Percentiles rank a stretch among this genome's conserved stretches.
Conservation (phyloP, 1,140 invertebrate genomes). For the Mya arenaria region DNA sequence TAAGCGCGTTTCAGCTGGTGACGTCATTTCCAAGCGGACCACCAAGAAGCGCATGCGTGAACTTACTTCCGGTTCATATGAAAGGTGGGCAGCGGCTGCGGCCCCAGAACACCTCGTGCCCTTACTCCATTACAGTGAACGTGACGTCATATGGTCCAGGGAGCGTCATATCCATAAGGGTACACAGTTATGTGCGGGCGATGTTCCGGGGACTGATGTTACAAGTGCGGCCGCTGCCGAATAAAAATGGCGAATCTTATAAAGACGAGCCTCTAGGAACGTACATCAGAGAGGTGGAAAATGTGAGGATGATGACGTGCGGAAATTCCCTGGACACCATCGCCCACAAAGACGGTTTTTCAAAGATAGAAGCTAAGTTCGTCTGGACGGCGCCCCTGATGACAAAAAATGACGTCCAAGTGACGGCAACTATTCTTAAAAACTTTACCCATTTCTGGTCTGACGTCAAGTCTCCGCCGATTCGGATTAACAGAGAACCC, state of each 20-base stretch:
- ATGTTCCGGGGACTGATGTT: slow-evolving; percentile 24
- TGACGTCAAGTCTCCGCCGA: slow-evolving; percentile 19
- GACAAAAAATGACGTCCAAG: slow-evolving; percentile 12
- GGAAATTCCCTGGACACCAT: slow-evolving; percentile 17
- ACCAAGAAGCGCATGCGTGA: not conserved
- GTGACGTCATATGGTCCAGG: not conserved
- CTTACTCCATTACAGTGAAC: slow-evolving; percentile 26
- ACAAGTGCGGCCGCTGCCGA: not conserved
- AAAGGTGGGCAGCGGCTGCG: not conserved
- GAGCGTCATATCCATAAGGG: not conserved
- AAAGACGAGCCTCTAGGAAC: not conserved
- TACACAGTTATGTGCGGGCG: slow-evolving; percentile 1
- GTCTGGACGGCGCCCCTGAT: slow-evolving; percentile 31
- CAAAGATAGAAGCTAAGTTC: slow-evolving; percentile 30
- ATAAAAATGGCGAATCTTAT: not conserved
- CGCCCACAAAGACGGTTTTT: slow-evolving; percentile 21
- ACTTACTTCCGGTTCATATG: slow-evolving; percentile 28
- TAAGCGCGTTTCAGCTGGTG: too few species aligned
- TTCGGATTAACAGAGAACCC: not conserved
- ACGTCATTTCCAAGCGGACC: slow-evolving; percentile 21
- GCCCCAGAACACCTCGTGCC: slow-evolving; percentile 13
- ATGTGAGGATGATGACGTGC: slow-evolving; percentile 27
- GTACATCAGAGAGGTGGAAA: slow-evolving; percentile 6
- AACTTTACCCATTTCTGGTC: slow-evolving; percentile 28
- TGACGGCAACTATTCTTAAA: slow-evolving; percentile 35